Evolutionary conservation across 2,888 invertebrate species (phyloP), one percentile per base, ranked within the genome.

Genomic region (Oasisia sp.): DNA sequence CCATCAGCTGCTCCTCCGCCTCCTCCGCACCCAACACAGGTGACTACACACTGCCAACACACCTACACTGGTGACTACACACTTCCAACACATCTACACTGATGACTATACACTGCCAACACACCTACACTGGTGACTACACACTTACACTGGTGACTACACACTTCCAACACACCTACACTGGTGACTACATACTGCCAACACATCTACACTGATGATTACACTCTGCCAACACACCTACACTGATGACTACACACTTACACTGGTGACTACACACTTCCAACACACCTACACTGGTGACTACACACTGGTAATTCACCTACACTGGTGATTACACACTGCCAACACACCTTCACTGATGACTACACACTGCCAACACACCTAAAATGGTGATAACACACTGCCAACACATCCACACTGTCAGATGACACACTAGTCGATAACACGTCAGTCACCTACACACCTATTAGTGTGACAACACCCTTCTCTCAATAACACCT

Each of bases 11-110:
- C 92, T 96, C 96, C 0, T 96, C 96, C 0, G 95, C 96, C 19
- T 96, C 96, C 7, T 96, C 96, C 45, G 95, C 96, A 12, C 96
- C 96, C 89, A 96, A 96, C 92, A 95, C 96, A 93, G 96, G 95
- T 95, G 93, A 92, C 91, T 19, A 58, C 45, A 27, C 74, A 74
- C 74, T 74, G 27, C 7, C 27, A 74, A 27, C 74, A 74, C 74
- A 27, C 74, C 74, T 19, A 74, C n/a, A n/a, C 38, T 14, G 5
- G 27, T 74, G 50, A 50, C 50, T 74, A 74, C 19, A 19, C 7
- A 7, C 27, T 27, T 0, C 7, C n/a, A 74, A 74, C 74, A n/a
- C 74, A 74, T 27, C 74, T 27, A n/a, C 74, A 74, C 27, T 27
- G 27, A 3, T 19, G 27, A 74, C 14, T 7, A 27, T 4, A 27